Evolutionary conservation across 2,113 vertebrate genomes (phyloP).

Genomic region (Oriolus oriolus): DNA sequence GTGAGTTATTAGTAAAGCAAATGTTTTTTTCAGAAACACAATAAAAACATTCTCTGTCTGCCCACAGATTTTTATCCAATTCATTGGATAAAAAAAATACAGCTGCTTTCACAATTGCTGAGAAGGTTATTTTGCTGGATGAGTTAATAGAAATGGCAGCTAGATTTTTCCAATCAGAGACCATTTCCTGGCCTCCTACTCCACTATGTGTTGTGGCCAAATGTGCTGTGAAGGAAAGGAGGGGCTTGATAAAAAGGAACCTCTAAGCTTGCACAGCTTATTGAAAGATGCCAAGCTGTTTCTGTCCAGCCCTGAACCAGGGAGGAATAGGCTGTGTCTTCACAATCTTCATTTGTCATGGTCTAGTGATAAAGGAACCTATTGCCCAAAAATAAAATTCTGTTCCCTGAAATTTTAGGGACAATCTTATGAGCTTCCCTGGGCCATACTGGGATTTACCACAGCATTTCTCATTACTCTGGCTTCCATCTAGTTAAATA

Average conservation of each 20-base stretch:
- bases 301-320: not conserved
- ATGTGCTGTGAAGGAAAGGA: not conserved
- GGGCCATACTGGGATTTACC: not conserved
- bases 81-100: not conserved
- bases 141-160: not conserved
- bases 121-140: not conserved
- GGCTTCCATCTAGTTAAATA: not conserved
- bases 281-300: not conserved
- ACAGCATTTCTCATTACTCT: not conserved
- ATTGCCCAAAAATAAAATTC: not conserved
- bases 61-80: not conserved
- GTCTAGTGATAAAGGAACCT: not conserved
- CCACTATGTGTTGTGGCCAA: not conserved
- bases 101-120: not conserved
- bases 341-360: not conserved
- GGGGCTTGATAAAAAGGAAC: not conserved
- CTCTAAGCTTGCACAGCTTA: not conserved
- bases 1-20: not conserved
- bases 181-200: not conserved
- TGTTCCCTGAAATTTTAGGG: not conserved
- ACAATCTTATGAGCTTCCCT: not conserved
- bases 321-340: not conserved
- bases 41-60: not conserved
- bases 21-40: not conserved
- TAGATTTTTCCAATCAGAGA: not conserved